Percentiles rank a stretch among this genome's conserved stretches.
These are phyloP conservation scores for Penaeus indicus DNA, from an alignment of 1,140 invertebrate species.

Conservation along the genomic window DNA sequence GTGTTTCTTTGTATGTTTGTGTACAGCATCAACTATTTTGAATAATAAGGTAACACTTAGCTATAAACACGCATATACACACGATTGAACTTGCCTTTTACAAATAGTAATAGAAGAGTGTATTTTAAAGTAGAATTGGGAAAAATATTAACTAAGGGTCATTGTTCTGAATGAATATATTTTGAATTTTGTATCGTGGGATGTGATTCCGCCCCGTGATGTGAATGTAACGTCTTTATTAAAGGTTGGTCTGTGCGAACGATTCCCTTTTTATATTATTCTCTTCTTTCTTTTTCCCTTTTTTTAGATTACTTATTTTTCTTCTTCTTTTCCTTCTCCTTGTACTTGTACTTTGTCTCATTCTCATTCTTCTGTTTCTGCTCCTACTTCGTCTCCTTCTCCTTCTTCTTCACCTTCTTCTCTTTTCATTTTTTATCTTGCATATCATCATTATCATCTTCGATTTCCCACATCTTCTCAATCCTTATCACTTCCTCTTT, in stretches of 20 bases:
- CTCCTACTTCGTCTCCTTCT: too few relatives aligned
- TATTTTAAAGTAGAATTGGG: neutral
- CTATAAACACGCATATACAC: neutral
- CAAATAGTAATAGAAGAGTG: neutral
- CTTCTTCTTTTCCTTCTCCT: too few relatives aligned
- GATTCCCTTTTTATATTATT: too few relatives aligned
- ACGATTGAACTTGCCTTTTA: neutral
- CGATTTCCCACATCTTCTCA: too few relatives aligned
- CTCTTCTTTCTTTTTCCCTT: too few relatives aligned
- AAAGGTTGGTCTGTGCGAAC: neutral
- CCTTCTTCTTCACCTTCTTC: too few relatives aligned
- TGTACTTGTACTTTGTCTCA: too few relatives aligned
- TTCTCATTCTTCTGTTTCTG: too few relatives aligned
- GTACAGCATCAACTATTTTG: neutral
- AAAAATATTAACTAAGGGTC: neutral
- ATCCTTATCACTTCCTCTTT: too few relatives aligned
- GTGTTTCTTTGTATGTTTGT: neutral
- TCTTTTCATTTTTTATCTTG: too few relatives aligned
- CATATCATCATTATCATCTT: too few relatives aligned
- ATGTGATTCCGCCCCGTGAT: neutral
- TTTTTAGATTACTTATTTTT: too few relatives aligned
- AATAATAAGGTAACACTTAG: neutral
- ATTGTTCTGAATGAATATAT: neutral
- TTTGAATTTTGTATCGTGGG: neutral
- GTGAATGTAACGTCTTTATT: neutral